Evolutionary conservation across 2,113 vertebrate species (phyloP).

Genomic region (Theropithecus gelada): DNA sequence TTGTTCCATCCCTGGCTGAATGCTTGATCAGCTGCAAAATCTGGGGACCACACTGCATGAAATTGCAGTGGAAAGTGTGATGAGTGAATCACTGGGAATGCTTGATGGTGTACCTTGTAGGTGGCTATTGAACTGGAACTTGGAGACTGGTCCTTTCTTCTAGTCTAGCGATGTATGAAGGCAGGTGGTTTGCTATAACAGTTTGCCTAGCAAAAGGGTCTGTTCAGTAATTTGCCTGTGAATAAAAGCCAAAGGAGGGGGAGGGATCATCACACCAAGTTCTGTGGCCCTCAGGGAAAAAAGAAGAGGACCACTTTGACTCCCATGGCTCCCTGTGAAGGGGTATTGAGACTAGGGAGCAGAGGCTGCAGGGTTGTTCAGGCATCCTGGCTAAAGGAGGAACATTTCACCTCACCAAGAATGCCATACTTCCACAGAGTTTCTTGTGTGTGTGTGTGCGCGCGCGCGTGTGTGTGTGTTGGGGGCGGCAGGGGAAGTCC

Average conservation of each 20-base stretch:
- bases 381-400: not conserved
- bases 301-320: not conserved
- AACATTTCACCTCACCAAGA: not conserved
- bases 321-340: not conserved
- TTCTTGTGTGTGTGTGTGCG: not conserved
- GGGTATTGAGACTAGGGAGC: not conserved
- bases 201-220: not conserved
- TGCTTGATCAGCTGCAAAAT: not conserved
- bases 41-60: not conserved
- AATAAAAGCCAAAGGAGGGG: not conserved
- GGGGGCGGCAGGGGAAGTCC: not conserved
- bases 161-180: not conserved
- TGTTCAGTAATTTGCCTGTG: not conserved
- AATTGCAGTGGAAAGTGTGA: not conserved
- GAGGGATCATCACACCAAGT: not conserved
- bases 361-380: not conserved
- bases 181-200: not conserved
- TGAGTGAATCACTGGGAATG: not conserved
- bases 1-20: not conserved
- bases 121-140: not conserved
- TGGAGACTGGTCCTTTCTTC: not conserved
- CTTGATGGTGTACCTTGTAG: not conserved
- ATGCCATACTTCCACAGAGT: not conserved
- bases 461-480: not conserved
- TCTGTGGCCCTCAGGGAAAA: not conserved